Evolutionary conservation across 2,888 invertebrate species (phyloP), one percentile per base, ranked within the genome.

Genomic region (Maniola hyperantus): DNA sequence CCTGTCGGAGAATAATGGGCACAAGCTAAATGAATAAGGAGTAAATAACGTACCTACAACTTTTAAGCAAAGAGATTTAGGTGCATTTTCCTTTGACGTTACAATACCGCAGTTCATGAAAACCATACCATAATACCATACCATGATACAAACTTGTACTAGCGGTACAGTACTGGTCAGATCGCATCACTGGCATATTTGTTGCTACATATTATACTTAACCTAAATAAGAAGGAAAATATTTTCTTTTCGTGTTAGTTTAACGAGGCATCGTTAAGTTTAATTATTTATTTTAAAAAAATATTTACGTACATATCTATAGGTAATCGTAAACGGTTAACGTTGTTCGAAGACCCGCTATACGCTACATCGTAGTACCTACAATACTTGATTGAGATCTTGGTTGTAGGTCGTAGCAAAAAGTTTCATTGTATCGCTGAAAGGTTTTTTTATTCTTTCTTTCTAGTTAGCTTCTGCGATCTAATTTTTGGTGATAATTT

Each of bases 221-320:
- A 90, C 91, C 91, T 85, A 90, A 90, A 92, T 91, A 89, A 85
- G 85, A 83, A 84, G 85, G 83, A 84, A 86, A 57, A 88, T 89
- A 84, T 80, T 87, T 62, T 83, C 80, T 83, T 64, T 65, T 64
- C 60, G 61, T 58, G 62, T 62, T 57, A 66, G 67, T 67, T 59
- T 44, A 63, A 63, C 63, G 66, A 69, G 64, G 62, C 67, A 60
- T 61, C 66, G 73, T 74, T 72, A 75, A 63, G 60, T 69, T 51
- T 60, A 69, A 66, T 58, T 59, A 46, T 48, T 39, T 39, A 18
- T 6, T 26, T 13, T 18, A 39, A n/a, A 46, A 46, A 26, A 15
- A 7, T 36, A 15, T 55, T 55, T 55, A 11, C 39, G 18, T 55
- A 11, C 39, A 20, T 20, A 13, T 11, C 15, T 42, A 57, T 26